Evolutionary conservation across 2,888 invertebrate species (phyloP).

Genomic region (Drosophila hamatofila): DNA sequence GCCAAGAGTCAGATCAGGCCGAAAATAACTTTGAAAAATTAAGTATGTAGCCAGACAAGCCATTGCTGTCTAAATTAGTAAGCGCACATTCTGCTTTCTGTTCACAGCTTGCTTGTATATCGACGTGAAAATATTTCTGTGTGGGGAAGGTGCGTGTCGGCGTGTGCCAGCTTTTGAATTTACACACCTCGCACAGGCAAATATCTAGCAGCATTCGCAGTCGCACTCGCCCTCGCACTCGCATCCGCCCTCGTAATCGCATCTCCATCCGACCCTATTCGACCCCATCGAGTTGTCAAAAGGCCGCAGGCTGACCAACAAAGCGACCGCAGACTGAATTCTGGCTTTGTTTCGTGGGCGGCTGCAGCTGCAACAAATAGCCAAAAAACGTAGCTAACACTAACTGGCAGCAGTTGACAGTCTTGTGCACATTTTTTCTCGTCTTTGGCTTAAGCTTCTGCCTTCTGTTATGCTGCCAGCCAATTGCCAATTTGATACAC

Average conservation of each 20-base stretch:
- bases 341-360: slow-evolving; percentile 15
- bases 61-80: slow-evolving; percentile 21
- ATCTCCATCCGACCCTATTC: slow-evolving; percentile 17
- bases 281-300: slow-evolving; percentile 3
- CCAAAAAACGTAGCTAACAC: slow-evolving; percentile 21
- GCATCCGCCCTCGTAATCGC: slow-evolving; percentile 15
- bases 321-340: slow-evolving; percentile 51
- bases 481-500: slow-evolving; percentile 41
- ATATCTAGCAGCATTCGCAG: slow-evolving; percentile 29
- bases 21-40: slow-evolving; percentile 37
- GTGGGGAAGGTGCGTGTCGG: neutral
- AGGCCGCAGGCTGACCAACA: slow-evolving; percentile 48
- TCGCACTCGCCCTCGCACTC: slow-evolving; percentile 18
- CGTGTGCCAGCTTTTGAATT: slow-evolving; percentile 42
- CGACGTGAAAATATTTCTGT: slow-evolving; percentile 21
- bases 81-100: slow-evolving; percentile 32
- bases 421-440: slow-evolving; percentile 31
- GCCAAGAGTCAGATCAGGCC: slow-evolving; percentile 20
- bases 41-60: slow-evolving; percentile 27
- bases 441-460: slow-evolving; percentile 30
- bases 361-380: slow-evolving; percentile 50
- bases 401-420: slow-evolving; percentile 1
- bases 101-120: slow-evolving; percentile 29
- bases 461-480: slow-evolving; percentile 32
- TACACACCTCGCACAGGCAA: slow-evolving; percentile 65